Evolutionary conservation across 2,888 invertebrate species (phyloP).

Genomic region (Trachelus stipa): DNA sequence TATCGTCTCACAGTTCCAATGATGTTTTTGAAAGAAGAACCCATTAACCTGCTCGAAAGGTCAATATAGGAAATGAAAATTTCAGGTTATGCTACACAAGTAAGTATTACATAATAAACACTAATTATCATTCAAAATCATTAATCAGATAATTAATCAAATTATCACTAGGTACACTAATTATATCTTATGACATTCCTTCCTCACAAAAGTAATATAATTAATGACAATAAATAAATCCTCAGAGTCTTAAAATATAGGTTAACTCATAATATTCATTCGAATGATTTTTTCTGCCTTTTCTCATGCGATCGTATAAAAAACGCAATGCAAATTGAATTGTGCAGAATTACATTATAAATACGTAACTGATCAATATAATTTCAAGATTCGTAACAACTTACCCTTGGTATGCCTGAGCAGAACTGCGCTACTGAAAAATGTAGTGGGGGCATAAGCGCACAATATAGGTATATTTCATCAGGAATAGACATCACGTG

Average conservation of each 20-base stretch:
- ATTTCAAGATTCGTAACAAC: background rate
- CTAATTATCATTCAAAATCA: background rate
- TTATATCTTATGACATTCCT: background rate
- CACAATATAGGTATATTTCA: background rate
- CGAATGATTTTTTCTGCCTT: background rate
- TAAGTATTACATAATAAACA: background rate
- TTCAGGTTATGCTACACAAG: background rate
- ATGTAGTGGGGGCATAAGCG: background rate
- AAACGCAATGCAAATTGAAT: background rate
- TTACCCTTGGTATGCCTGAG: background rate
- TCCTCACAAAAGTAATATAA: background rate
- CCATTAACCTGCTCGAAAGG: background rate
- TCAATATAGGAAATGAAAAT: background rate
- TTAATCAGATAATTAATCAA: background rate
- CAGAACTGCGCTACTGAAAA: background rate
- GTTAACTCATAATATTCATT: background rate
- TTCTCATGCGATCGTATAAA: background rate
- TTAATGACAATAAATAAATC: background rate
- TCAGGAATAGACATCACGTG: background rate
- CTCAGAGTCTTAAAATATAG: background rate
- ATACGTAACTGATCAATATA: background rate
- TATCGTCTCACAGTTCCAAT: slow-evolving; percentile 72
- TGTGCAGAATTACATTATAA: background rate
- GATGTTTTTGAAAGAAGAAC: slow-evolving; percentile 21
- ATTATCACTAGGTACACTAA: background rate